These are phyloP conservation scores for Eciton burchellii DNA, from an alignment of 1,140 invertebrate species.

Conservation along the genomic window DNA sequence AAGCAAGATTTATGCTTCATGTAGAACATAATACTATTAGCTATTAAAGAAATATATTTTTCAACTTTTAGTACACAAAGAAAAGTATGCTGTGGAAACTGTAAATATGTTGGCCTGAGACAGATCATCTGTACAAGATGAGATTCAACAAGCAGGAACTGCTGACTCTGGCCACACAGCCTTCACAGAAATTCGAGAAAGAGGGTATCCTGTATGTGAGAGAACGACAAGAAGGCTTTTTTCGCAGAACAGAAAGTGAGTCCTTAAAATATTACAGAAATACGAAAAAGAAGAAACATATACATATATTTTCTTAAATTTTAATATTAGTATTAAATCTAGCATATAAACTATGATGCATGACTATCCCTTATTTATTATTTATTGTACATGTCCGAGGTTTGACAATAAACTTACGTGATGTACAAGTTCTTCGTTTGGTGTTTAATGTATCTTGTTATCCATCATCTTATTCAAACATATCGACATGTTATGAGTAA, in stretches of 20 bases:
- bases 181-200: conserved; percentile 95
- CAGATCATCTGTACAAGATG: conserved; percentile 87
- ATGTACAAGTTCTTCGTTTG: conserved; percentile 55
- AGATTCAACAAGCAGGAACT: conserved; percentile 96
- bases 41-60: conserved; percentile 11
- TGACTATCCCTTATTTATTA: conserved; percentile 53
- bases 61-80: conserved; percentile 45
- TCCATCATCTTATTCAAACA: conserved; percentile 27
- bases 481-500: conserved; percentile 16
- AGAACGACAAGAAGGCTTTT: conserved; percentile 96
- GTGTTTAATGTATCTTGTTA: conserved; percentile 65
- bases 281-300: no score
- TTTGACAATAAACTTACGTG: conserved; percentile 60
- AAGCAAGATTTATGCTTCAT: no score
- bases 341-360: conserved; percentile 41
- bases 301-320: conserved; percentile 28
- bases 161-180: conserved; percentile 92
- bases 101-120: conserved; percentile 49
- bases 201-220: conserved; percentile 95
- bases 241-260: conserved; percentile 95
- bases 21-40: no score
- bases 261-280: conserved; percentile 65
- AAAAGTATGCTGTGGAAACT: conserved; percentile 1
- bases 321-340: conserved; percentile 39
- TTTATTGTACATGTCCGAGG: conserved; percentile 51